Evolutionary conservation across 2,113 vertebrate species (phyloP), one percentile per base, ranked within the genome.

Genomic region (Protobothrops mucrosquamatus): DNA sequence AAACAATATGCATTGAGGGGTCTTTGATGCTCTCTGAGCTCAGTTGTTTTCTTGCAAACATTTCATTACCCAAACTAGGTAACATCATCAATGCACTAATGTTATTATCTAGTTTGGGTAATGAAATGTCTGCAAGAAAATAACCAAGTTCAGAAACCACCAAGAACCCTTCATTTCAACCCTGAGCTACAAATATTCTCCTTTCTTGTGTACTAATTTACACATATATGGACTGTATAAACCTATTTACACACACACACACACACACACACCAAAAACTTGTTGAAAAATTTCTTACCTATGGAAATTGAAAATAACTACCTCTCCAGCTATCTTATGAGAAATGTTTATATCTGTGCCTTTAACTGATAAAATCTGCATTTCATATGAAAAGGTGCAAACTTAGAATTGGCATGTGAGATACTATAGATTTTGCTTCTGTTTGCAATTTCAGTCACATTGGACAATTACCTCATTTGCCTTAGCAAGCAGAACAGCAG

Each of bases 351-450:
- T 85, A 54, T 91, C 81, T 55, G 54, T 64, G 56, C 48, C 74
- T 96, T 88, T 90, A 95, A 91, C 94, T 96, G 96, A 91, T 61
- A 94, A 95, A 90, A 97, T 97, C 92, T 96, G 91, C 88, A 96
- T 96, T 97, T 96, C 93, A 94, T 64, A 95, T 91, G 92, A 94
- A 97, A 97, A 97, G 96, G 46, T 93, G 69, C 20, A 96, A 97
- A 96, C 96, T 89, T 94, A 92, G 88, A 94, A 91, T 94, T 93
- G 96, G 94, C 81, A 97, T 96, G 96, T 97, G 96, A 96, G 94
- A 94, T 97, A 95, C 95, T 94, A 96, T 96, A 97, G 94, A 94
- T 96, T 95, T 97, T 97, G 93, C 94, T 96, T 93, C 92, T 93
- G 94, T 94, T 91, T 94, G 95, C 91, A 95, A 81, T 96, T 97